Base-by-base conservation (phyloP, 2,113 vertebrate species). In the Triplophysa rosa region DNA sequence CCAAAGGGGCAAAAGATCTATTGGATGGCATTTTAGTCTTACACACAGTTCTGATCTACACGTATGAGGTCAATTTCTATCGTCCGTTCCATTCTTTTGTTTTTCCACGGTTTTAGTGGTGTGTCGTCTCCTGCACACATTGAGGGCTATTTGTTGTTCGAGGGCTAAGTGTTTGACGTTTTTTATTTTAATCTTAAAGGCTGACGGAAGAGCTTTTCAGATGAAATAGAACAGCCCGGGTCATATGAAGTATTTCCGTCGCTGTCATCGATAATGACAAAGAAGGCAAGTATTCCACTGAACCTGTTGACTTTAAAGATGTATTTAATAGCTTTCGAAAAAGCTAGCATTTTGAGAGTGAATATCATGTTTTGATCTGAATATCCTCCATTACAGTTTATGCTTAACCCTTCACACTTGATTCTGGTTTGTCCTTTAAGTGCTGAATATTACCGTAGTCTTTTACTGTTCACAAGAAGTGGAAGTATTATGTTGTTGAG, bases 1-100 rank as follows among this genome's bases (percentile, higher is more conserved):
- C 37, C 40, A 10, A 63, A 47, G 26, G 54, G 24, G 19, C 19
- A 56, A 56, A 68, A 58, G 72, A 74, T 40, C 40, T 74, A 29
- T 16, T 1, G 58, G 72, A 49, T 61, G 33, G 23, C 16, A 54
- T 54, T 47, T 58, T 40, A 58, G 58, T 73, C 56, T 45, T 73
- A 42, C 40, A n/a, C 21, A 10, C 13, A 42, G 54, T 33, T 42
- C 19, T 40, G 49, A 54, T 54, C 17, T 58, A 10, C n/a, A 21
- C n/a, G 9, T 58, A n/a, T 58, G n/a, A 33, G 29, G 17, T 26
- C 54, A 19, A 26, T 17, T 71, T 56, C 26, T 47, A 58, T 74
- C 58, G 45, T 74, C 72, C 58, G 26, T 61, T 1, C 24, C 42
- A 45, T 21, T 62, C 21, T 63, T 63, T 62, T 13, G 21, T 42